Evolutionary conservation across 2,797 vertebrate genomes (phyloP), one percentile per base, ranked within the genome.

Genomic region (Lindbergichthys nudifrons): DNA sequence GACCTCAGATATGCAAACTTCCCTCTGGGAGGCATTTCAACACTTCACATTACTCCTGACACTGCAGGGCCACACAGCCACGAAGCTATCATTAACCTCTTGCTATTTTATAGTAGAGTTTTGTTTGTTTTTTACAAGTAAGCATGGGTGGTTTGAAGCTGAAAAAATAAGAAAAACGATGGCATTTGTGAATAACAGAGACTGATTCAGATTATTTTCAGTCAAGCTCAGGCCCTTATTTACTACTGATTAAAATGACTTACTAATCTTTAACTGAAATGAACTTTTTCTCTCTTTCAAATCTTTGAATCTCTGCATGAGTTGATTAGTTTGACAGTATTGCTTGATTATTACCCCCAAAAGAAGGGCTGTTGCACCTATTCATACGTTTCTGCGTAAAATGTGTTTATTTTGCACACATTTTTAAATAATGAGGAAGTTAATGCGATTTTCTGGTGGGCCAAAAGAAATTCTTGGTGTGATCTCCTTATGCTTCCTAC

Each of bases 1-100:
- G 91, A 92, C 85, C 90, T 93, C 92, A 93, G 93, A 95, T 94
- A 94, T 94, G 92, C 92, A 94, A 91, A 93, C 90, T 87, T 93
- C 88, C 90, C 91, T 89, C 88, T 89, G 89, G 90, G 89, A 89
- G 88, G 87, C 88, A 86, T 93, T 94, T 93, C 93, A 91, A 94
- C 93, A 93, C 90, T 91, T 89, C 58, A 81, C 73, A 78, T 79
- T 67, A 75, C 77, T 83, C 79, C 86, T 77, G 79, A 91, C 52
- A 65, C 86, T 68, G 83, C 79, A 52, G 73, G 77, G 87, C 82
- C 87, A 85, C 88, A 91, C 86, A 89, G 75, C 67, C 84, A 60
- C 54, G 41, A 32, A 73, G 72, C 80, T 72, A 71, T 76, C 72
- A 77, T 88, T 87, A 88, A 85, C 85, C 80, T 65, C 46, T 61